Conservation (phyloP, 2,113 vertebrate genomes). For the Pagrus major region DNA sequence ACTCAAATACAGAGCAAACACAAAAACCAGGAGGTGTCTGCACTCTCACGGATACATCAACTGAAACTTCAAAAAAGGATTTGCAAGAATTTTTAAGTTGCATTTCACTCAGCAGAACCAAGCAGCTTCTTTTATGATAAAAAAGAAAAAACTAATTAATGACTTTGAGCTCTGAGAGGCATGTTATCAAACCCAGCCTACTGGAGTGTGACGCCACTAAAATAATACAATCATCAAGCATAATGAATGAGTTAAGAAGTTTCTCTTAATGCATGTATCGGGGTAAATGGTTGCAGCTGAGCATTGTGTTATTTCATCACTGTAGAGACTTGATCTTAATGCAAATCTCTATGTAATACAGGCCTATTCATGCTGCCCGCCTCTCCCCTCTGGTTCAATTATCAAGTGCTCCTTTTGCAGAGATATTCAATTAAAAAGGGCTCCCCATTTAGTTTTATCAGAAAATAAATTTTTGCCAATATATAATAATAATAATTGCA, state of each 20-base stretch:
- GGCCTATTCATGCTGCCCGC: slow-evolving; percentile 73
- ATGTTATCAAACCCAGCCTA: slow-evolving; percentile 67
- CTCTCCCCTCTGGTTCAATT: slow-evolving; percentile 74
- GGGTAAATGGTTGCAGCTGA: slow-evolving; percentile 70
- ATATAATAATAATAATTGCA: slow-evolving; percentile 65
- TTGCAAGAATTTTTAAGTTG: slow-evolving; percentile 37
- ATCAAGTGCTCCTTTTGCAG: slow-evolving; percentile 69
- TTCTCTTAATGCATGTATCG: slow-evolving; percentile 68
- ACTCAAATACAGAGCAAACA: background rate
- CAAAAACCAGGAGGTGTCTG: slow-evolving; percentile 12
- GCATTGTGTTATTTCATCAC: slow-evolving; percentile 76
- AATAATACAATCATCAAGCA: slow-evolving; percentile 81
- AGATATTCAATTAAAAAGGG: slow-evolving; percentile 78
- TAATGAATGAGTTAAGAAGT: slow-evolving; percentile 77
- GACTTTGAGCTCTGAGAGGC: slow-evolving; percentile 53
- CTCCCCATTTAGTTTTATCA: slow-evolving; percentile 63
- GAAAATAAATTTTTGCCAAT: slow-evolving; percentile 67
- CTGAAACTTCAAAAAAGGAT: slow-evolving; percentile 31
- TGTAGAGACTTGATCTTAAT: slow-evolving; percentile 80
- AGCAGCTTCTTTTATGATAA: slow-evolving; percentile 38
- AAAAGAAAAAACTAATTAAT: slow-evolving; percentile 66
- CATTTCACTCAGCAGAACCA: slow-evolving; percentile 49
- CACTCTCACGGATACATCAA: background rate
- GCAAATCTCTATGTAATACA: slow-evolving; percentile 79
- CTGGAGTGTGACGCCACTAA: slow-evolving; percentile 73